These are phyloP conservation scores for Nipponia nippon DNA, from an alignment of 2,113 vertebrate species.

Conservation along the genomic window DNA sequence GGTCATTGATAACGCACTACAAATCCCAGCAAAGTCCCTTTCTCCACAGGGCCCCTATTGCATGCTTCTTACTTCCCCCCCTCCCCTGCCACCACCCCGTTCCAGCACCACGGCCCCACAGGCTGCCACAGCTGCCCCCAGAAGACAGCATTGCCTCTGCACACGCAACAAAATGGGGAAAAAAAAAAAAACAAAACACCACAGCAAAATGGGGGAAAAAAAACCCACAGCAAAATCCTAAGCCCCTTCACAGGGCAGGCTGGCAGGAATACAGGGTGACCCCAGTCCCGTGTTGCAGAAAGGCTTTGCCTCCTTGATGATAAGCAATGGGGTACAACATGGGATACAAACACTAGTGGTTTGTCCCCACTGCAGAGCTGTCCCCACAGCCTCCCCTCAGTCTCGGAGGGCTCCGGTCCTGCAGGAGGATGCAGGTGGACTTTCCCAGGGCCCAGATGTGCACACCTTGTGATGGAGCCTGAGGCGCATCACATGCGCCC, in stretches of 20 bases:
- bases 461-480: background rate
- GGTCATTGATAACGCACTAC: conserved; percentile 23
- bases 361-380: background rate
- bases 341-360: background rate
- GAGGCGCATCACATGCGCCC: background rate
- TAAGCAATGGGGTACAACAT: background rate
- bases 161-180: background rate
- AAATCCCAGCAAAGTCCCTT: conserved; percentile 36
- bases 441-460: rapidly evolving
- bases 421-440: rapidly evolving
- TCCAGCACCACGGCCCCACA: background rate
- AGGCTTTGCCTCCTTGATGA: background rate
- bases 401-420: rapidly evolving
- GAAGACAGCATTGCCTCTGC: background rate
- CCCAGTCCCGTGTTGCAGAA: rapidly evolving
- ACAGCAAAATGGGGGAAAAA: background rate
- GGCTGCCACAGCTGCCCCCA: background rate
- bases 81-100: background rate
- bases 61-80: background rate
- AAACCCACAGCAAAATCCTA: background rate
- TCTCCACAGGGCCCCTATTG: background rate
- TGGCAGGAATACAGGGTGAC: background rate
- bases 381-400: background rate
- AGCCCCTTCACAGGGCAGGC: background rate
- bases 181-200: background rate